Evolutionary conservation across 2,888 invertebrate genomes (phyloP).

Genomic region (Trachelus stipa): DNA sequence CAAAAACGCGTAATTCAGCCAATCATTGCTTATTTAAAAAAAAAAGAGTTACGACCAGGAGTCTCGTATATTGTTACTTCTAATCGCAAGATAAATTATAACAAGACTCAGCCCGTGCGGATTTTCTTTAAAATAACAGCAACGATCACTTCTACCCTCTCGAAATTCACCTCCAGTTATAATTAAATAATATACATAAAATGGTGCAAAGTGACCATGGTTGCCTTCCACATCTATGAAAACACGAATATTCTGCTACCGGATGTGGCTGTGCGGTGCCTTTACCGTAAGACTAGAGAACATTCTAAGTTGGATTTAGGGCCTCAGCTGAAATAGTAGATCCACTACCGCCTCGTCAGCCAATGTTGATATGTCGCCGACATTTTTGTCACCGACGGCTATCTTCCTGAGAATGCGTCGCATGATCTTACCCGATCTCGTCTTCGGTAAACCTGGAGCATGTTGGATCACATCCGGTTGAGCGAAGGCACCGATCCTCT

Average conservation of each 20-base stretch:
- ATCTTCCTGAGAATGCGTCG: slow-evolving; percentile 93
- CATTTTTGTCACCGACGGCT: slow-evolving; percentile 86
- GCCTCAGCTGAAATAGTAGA: slow-evolving; percentile 80
- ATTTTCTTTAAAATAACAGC: background rate
- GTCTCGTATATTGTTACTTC: background rate
- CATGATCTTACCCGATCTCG: slow-evolving; percentile 98
- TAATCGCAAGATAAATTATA: background rate
- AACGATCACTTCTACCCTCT: background rate
- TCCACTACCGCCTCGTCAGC: slow-evolving; percentile 93
- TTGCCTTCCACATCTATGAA: background rate
- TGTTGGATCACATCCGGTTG: slow-evolving; percentile 94
- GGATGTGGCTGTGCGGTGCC: background rate
- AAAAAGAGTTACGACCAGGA: background rate
- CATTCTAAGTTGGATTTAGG: slow-evolving; percentile 55
- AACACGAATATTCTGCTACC: background rate
- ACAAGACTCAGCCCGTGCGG: background rate
- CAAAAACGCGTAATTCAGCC: background rate
- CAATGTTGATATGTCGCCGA: slow-evolving; percentile 94
- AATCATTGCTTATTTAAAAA: background rate
- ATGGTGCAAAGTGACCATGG: background rate
- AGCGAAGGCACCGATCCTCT: slow-evolving; percentile 95
- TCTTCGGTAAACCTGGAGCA: slow-evolving; percentile 95
- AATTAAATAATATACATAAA: background rate
- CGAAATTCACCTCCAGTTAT: background rate
- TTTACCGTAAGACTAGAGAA: background rate